Evolutionary conservation across 2,113 vertebrate species (phyloP), one percentile per base, ranked within the genome.

Genomic region (Chlorodrepanis virens): DNA sequence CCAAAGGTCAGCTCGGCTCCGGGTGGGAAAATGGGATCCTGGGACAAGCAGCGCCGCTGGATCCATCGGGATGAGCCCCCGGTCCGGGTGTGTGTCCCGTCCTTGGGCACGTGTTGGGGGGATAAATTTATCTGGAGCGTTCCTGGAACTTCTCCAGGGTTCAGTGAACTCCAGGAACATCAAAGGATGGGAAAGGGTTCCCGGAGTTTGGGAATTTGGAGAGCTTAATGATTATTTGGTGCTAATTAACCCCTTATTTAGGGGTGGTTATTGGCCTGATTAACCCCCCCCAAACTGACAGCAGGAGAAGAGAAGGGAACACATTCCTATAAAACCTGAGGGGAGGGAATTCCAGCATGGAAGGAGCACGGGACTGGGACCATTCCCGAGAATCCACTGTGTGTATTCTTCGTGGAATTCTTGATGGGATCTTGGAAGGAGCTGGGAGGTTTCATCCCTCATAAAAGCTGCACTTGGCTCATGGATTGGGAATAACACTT

Each of bases 171-270:
- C 10, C 17, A 5, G 75, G 67, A n/a, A 42, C 88, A 65, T 92
- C 94, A 83, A 95, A 94, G 88, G 94, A 22, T 67, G 90, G 88
- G 85, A 83, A 86, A 90, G 59, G 63, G 72, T 78, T 68, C 90
- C 57, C 23, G 27, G 63, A 61, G 47, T 27, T 59, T 17, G 78
- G 89, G 85, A 69, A 50, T 84, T 90, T 8, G 56, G 50, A 54
- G 90, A 45, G 71, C 29, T 77, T 70, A 28, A 20, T 49, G 40
- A 42, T 70, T 42, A 23, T 67, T 88, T 79, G 75, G 76, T 4
- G 4, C 39, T 95, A 90, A 92, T 95, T 93, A 60, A 4, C 27
- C 83, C 57, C 25, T 56, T 22, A 45, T 85, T 91, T n/a, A 54
- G 40, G 2, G 11, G 64, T 50, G 8, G 4, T 42, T 71, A 27